Percentiles rank a stretch among this genome's conserved stretches.
Evolutionary conservation across 23 tunicate genomes (phyloP).

Genomic region (Botrylloides violaceus): DNA sequence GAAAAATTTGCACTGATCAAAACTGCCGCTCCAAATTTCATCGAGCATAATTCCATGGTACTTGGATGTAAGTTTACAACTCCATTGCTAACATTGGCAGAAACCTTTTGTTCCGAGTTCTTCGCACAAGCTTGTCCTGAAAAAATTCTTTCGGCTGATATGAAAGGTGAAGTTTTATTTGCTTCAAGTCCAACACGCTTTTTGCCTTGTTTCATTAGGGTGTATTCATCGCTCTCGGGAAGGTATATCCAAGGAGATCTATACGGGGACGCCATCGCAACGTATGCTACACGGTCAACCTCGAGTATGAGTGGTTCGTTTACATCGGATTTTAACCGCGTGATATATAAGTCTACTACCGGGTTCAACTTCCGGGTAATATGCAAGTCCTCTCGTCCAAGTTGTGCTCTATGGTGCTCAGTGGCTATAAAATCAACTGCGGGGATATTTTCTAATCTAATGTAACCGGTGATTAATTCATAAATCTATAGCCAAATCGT

Average conservation of each 20-base stretch:
- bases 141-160: background rate
- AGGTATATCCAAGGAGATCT: background rate
- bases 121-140: background rate
- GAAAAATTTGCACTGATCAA: background rate
- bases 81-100: slow-evolving; percentile 8
- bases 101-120: slow-evolving; percentile 18
- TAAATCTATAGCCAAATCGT: too few species aligned
- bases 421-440: too few species aligned
- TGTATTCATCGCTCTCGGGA: background rate
- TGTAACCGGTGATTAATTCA: too few species aligned
- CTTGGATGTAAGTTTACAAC: slow-evolving; percentile 44
- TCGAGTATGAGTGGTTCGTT: too few species aligned
- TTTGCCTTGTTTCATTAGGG: background rate
- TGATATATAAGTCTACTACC: too few species aligned
- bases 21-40: slow-evolving; percentile 53
- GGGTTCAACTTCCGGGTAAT: too few species aligned
- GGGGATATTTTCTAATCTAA: too few species aligned
- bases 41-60: slow-evolving; percentile 76
- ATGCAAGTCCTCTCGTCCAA: too few species aligned
- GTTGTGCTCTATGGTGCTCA: too few species aligned
- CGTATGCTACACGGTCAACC: too few species aligned
- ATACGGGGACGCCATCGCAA: background rate
- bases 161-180: background rate
- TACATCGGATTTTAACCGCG: too few species aligned
- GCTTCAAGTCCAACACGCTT: background rate